These are phyloP conservation scores for Zalophus californianus DNA, from an alignment of 2,797 vertebrate species.

Conservation along the genomic window DNA sequence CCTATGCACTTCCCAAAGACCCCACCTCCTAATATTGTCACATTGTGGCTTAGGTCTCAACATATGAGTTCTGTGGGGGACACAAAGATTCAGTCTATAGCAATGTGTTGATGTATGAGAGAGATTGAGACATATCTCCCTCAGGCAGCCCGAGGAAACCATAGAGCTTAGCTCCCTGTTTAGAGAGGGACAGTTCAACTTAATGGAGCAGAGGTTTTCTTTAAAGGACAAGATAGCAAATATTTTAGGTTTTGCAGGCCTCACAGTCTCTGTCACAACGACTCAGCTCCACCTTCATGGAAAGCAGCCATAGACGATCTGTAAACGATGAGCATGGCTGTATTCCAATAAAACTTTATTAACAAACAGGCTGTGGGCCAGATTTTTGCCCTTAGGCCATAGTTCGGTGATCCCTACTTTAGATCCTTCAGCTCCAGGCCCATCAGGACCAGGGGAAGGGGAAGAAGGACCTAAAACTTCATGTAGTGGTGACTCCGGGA, in stretches of 20 bases:
- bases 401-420: background rate
- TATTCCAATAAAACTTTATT: constrained; percentile 9
- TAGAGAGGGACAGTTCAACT: background rate
- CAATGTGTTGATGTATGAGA: too few relatives aligned
- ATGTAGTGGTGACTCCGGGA: background rate
- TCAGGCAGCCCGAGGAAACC: background rate
- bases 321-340: background rate
- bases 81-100: background rate
- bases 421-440: background rate
- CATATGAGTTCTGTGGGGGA: background rate
- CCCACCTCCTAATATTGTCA: background rate
- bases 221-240: background rate
- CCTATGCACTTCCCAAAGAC: background rate
- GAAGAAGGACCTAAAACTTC: background rate
- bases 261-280: background rate
- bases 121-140: background rate
- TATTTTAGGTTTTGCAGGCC: background rate
- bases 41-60: background rate
- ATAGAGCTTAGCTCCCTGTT: background rate
- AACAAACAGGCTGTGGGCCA: background rate
- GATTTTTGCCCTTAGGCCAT: background rate
- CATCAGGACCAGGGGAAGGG: background rate
- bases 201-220: background rate
- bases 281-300: background rate
- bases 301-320: background rate